Evolutionary conservation across 2,113 vertebrate genomes (phyloP), one percentile per base, ranked within the genome.

Genomic region (Cervus canadensis): DNA sequence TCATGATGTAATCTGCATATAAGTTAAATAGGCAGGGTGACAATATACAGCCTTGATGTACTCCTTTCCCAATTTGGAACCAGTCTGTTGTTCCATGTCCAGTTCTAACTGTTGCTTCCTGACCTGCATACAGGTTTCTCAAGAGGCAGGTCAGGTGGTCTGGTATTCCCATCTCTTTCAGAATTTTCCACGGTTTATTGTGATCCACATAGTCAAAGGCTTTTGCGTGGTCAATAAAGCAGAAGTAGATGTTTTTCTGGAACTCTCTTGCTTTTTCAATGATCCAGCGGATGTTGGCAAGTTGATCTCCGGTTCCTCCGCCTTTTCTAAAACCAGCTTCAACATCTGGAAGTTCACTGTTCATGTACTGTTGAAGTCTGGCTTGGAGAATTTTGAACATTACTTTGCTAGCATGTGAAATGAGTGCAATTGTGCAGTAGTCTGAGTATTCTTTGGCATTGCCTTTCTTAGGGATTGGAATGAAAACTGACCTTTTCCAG

Each of bases 381-480:
- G 23, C 23, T 30, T 62, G 28, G 28, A 62, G 28, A 62, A 62
- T 30, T 30, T 62, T 62, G 60, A 62, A 7, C 60, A 15, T 62
- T 30, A 62, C 28, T 30, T 14, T 30, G 5, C 26, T 30, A 30
- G 60, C 28, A 0, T 62, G 60, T 62, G 28, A 62, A 14, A 62
- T 15, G 28, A 62, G 28, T 62, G 60, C 13, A 62, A 30, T 62
- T 62, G 60, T 62, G 60, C 0, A 0, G 60, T 30, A 0, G 0
- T 62, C 15, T 30, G 60, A 62, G 28, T 1, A 15, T 62, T 62
- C 28, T 2, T 67, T n/a, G 33, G 15, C 7, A 19, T 64, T 64
- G 62, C 7, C 0, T 64, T 64, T n/a, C 62, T 64, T 64, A 8
- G 33, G 33, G 15, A n/a, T 17, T 64, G 62, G 30, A 64, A 64